Percentiles rank a stretch among this genome's conserved stretches.
Conservation (phyloP, 2,797 vertebrate genomes). For the Acipenser oxyrinchus region DNA sequence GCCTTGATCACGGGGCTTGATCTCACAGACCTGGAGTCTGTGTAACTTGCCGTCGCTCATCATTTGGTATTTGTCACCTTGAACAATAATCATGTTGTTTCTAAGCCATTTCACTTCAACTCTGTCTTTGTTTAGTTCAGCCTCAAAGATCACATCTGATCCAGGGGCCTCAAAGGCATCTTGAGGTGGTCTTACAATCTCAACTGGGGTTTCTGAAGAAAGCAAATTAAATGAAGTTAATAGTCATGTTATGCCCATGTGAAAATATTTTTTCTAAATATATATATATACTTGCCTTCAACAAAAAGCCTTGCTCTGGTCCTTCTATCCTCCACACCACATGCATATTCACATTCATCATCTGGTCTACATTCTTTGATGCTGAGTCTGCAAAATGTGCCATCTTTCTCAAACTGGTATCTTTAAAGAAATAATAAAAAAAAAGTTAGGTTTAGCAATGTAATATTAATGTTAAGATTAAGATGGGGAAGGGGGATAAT, state of each 20-base stretch:
- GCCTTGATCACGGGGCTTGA: slow-evolving; percentile 88
- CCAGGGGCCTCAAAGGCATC: slow-evolving; percentile 82
- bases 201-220: slow-evolving; percentile 80
- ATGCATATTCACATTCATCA: slow-evolving; percentile 95
- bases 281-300: slow-evolving; percentile 62
- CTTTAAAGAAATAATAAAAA: slow-evolving; percentile 42
- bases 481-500: no score
- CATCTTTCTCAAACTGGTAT: slow-evolving; percentile 84
- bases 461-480: no score
- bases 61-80: slow-evolving; percentile 98
- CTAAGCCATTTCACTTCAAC: slow-evolving; percentile 93
- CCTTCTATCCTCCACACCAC: slow-evolving; percentile 88
- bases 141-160: slow-evolving; percentile 80
- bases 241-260: not conserved
- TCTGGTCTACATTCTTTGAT: slow-evolving; percentile 91
- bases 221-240: slow-evolving; percentile 21
- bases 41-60: slow-evolving; percentile 94
- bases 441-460: not conserved
- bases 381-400: slow-evolving; percentile 73
- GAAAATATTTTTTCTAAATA: not conserved
- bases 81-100: slow-evolving; percentile 92
- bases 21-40: slow-evolving; percentile 88
- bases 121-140: slow-evolving; percentile 91
- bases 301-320: slow-evolving; percentile 90
- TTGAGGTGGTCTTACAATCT: slow-evolving; percentile 86